Evolutionary conservation across 2,797 vertebrate species (phyloP).

Genomic region (Monodelphis domestica): DNA sequence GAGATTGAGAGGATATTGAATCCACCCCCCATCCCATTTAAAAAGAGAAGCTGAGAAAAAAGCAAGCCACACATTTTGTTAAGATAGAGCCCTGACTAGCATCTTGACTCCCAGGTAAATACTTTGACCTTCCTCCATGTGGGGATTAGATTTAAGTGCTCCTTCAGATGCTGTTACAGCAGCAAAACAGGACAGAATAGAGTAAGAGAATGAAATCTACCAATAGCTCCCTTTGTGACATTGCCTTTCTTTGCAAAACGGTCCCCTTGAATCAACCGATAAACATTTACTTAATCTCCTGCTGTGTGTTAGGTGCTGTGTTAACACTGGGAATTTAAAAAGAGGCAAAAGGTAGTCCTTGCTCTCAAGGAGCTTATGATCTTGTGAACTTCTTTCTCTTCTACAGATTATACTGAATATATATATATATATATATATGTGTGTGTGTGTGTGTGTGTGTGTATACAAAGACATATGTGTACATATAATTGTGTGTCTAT

Average conservation of each 20-base stretch:
- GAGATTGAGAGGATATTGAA: neutral
- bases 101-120: neutral
- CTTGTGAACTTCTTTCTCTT: neutral
- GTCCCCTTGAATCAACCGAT: neutral
- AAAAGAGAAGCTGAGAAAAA: neutral
- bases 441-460: neutral
- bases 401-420: neutral
- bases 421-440: too few species aligned
- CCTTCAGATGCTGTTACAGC: neutral
- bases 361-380: neutral
- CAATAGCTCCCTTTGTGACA: neutral
- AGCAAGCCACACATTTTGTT: neutral
- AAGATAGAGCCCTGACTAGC: neutral
- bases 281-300: neutral
- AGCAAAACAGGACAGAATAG: neutral
- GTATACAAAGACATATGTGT: too few species aligned
- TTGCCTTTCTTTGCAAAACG: neutral
- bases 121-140: neutral
- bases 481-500: neutral
- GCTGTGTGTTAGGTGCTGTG: neutral
- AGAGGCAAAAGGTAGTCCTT: neutral
- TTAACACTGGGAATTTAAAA: neutral
- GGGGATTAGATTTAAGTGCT: neutral
- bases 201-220: neutral
- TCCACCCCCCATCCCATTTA: neutral